Conservation (phyloP, 2,113 vertebrate genomes). For the Neopipo cinnamomea region DNA sequence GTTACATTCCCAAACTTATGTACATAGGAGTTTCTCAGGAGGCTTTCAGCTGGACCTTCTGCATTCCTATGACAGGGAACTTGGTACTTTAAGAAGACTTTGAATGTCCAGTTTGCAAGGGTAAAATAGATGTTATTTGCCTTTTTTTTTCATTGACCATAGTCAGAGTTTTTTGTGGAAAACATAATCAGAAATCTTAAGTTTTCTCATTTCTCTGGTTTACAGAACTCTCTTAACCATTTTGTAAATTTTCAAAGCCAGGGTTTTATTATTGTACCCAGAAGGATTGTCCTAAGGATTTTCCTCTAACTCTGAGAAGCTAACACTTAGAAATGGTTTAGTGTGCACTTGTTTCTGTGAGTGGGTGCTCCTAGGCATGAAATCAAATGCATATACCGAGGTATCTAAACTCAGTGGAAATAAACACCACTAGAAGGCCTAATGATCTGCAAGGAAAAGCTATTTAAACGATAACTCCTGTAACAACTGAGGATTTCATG, state of each 20-base stretch:
- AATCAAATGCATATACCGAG: not conserved
- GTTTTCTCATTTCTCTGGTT: not conserved
- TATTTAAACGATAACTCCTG: not conserved
- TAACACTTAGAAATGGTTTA: not conserved
- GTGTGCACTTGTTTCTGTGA: not conserved
- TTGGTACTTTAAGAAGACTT: not conserved
- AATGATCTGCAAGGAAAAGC: conserved; percentile 24
- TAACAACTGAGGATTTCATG: conserved; percentile 19
- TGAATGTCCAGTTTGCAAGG: not conserved
- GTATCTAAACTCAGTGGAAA: conserved; percentile 15
- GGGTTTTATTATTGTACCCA: not conserved
- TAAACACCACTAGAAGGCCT: conserved; percentile 4
- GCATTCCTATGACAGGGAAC: not conserved
- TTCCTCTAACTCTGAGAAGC: not conserved
- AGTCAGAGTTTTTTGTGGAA: not conserved
- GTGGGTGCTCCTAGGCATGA: not conserved
- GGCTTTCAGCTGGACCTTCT: not conserved
- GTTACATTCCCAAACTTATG: rapidly evolving
- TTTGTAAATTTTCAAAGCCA: not conserved
- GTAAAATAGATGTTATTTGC: not conserved
- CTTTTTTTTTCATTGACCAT: not conserved
- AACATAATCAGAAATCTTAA: not conserved
- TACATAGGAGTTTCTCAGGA: not conserved
- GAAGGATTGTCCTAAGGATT: not conserved
- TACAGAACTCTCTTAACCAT: not conserved